Percentiles rank a stretch among this genome's conserved stretches.
Conservation (phyloP, 2,113 vertebrate species). For the Siphamia tubifer region DNA sequence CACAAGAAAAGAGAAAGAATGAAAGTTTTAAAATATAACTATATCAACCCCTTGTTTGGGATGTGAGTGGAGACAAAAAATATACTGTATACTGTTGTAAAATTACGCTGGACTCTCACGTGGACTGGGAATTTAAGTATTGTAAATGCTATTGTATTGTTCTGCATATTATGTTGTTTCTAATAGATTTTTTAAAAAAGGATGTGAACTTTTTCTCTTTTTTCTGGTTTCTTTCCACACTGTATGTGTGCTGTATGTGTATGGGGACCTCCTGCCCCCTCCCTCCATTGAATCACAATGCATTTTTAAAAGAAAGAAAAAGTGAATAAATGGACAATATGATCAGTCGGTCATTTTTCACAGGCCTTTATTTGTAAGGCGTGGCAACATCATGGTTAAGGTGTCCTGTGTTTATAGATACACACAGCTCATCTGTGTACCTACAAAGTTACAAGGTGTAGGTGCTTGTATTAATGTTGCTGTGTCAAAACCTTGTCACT, state of each 20-base stretch:
- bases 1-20: slow-evolving; percentile 71
- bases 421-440: background rate
- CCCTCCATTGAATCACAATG: slow-evolving; percentile 89
- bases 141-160: slow-evolving; percentile 99
- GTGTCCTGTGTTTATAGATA: background rate
- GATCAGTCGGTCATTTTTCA: slow-evolving; percentile 60
- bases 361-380: slow-evolving; percentile 86
- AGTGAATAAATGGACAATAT: slow-evolving; percentile 75
- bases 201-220: slow-evolving; percentile 93
- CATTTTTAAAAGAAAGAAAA: slow-evolving; percentile 76
- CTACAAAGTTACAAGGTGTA: slow-evolving; percentile 8
- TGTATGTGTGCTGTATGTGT: slow-evolving; percentile 97
- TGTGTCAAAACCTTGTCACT: slow-evolving; percentile 16
- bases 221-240: slow-evolving; percentile 86
- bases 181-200: slow-evolving; percentile 99
- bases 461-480: slow-evolving; percentile 5
- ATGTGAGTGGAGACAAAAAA: slow-evolving; percentile 77
- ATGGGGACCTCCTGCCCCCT: slow-evolving; percentile 86
- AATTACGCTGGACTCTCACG: slow-evolving; percentile 95
- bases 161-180: slow-evolving; percentile 99
- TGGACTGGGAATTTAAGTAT: slow-evolving; percentile 98
- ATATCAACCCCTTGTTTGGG: slow-evolving; percentile 83
- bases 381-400: slow-evolving; percentile 52
- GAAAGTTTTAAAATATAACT: slow-evolving; percentile 85
- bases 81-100: slow-evolving; percentile 92